Evolutionary conservation across 2,797 vertebrate species (phyloP).

Genomic region (Pseudochirops cupreus): DNA sequence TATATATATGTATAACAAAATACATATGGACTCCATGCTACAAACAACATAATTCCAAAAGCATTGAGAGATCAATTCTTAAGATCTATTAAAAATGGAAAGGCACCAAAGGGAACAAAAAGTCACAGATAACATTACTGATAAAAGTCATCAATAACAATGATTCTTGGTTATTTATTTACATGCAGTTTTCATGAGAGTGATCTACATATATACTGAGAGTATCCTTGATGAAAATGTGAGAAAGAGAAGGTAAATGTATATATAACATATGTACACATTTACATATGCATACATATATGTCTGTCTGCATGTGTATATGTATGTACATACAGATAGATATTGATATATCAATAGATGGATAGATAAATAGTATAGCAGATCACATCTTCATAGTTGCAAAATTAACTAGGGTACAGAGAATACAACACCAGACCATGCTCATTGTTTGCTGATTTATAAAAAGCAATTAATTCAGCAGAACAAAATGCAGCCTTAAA

Average conservation of each 20-base stretch:
- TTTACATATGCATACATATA: not conserved
- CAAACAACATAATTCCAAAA: not conserved
- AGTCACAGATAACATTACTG: not conserved
- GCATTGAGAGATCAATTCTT: not conserved
- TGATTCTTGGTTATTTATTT: not conserved
- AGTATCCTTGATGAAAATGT: not conserved
- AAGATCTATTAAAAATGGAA: not conserved
- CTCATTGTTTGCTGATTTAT: not conserved
- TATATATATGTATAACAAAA: not conserved
- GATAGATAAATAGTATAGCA: not conserved
- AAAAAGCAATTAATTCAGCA: not conserved
- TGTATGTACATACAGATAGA: not conserved
- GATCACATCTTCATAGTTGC: not conserved
- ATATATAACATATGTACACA: no score
- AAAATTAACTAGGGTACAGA: not conserved
- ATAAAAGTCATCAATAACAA: not conserved
- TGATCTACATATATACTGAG: not conserved
- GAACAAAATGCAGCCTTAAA: not conserved
- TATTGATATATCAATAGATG: not conserved
- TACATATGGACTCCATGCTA: not conserved
- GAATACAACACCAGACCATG: not conserved
- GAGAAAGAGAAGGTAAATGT: not conserved
- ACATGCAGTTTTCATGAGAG: not conserved
- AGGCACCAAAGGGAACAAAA: not conserved
- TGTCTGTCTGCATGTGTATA: not conserved